phyloP scores from a whole-genome alignment of 2,113 vertebrate species.

The Pungitius pungitius region DNA sequence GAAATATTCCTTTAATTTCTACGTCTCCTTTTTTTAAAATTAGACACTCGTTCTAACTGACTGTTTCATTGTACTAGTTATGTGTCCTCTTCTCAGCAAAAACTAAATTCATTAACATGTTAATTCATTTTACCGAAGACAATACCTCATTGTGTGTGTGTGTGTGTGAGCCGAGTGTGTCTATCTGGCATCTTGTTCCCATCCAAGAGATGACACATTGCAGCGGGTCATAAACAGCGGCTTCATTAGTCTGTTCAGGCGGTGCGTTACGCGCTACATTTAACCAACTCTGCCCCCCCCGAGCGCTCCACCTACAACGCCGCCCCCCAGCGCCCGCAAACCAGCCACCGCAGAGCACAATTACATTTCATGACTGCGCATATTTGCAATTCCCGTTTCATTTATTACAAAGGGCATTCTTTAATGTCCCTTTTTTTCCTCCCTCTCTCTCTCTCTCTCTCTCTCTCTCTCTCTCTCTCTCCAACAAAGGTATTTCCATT shows the following conservation, averaged over 20 bases:
- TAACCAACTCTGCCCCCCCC: constrained; percentile 84
- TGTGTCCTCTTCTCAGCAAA: background rate
- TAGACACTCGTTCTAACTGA: background rate
- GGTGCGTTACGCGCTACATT: constrained; percentile 86
- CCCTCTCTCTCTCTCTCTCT: background rate
- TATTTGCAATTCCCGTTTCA: constrained; percentile 88
- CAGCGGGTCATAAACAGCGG: constrained; percentile 87
- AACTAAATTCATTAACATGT: background rate
- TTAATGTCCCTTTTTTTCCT: constrained; percentile 82
- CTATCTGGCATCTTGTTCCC: constrained; percentile 62
- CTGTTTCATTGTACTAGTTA: background rate
- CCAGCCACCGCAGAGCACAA: constrained; percentile 86
- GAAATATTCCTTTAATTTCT: too few relatives aligned
- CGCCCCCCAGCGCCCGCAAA: constrained; percentile 78
- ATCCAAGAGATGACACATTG: constrained; percentile 84
- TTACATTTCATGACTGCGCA: constrained; percentile 90
- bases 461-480: background rate
- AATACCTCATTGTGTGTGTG: background rate
- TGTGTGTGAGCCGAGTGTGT: constrained; percentile 9
- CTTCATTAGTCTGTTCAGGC: constrained; percentile 90
- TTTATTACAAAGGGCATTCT: constrained; percentile 87
- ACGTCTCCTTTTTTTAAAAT: background rate
- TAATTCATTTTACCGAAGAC: constrained; percentile 3
- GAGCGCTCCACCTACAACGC: constrained; percentile 68
- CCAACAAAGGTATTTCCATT: constrained; percentile 80